Conservation (phyloP, 64 coral and sea anemone species). For the Platygyra sinensis region DNA sequence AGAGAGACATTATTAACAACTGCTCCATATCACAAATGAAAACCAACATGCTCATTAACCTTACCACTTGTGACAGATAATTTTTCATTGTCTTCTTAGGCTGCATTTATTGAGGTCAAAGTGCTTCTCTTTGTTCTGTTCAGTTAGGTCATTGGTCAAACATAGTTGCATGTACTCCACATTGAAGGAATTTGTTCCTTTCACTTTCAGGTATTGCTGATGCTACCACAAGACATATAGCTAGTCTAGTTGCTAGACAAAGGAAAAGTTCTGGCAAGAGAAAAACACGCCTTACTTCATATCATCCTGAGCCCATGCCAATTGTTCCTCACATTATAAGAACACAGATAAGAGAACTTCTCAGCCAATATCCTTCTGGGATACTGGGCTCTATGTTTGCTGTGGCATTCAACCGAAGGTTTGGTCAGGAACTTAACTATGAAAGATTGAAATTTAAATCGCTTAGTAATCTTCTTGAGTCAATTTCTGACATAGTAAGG, state of each 20-base stretch:
- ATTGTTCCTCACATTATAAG: constrained; percentile 75
- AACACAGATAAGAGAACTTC: constrained; percentile 79
- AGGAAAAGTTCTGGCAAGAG: constrained; percentile 70
- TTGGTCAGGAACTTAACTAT: constrained; percentile 70
- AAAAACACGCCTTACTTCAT: constrained; percentile 59
- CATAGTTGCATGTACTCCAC: too few relatives aligned
- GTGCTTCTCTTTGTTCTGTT: too few relatives aligned
- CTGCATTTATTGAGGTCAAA: too few relatives aligned
- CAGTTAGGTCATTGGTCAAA: too few relatives aligned
- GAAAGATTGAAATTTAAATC: constrained; percentile 69
- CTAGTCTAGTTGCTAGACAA: constrained; percentile 85
- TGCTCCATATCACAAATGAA: too few relatives aligned
- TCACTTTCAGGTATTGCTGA: constrained; percentile 77
- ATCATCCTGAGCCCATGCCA: constrained; percentile 50
- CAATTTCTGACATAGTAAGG: constrained; percentile 80
- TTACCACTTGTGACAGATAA: too few relatives aligned
- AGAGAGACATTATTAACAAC: too few relatives aligned
- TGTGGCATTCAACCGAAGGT: constrained; percentile 63
- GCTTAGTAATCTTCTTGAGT: constrained; percentile 69
- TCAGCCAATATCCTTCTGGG: constrained; percentile 73
- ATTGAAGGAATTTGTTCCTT: neutral
- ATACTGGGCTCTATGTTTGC: constrained; percentile 74
- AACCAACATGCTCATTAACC: too few relatives aligned
- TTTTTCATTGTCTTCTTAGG: too few relatives aligned
- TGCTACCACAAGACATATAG: constrained; percentile 86